Percentiles rank a stretch among this genome's conserved stretches.
Conservation (phyloP, 2,113 vertebrate genomes). For the Triplophysa tibetana region DNA sequence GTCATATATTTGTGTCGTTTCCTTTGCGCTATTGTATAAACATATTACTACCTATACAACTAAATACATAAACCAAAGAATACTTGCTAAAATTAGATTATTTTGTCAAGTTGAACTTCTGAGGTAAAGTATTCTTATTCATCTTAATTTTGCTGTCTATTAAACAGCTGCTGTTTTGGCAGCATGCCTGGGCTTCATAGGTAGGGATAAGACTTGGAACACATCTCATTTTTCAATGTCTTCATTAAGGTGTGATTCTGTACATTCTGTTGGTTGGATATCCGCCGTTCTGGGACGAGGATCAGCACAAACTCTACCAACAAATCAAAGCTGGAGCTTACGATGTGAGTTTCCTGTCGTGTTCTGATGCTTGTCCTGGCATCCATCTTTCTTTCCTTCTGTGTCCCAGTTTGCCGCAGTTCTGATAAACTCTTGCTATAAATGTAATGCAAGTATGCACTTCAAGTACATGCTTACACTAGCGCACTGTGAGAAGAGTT, state of each 20-base stretch:
- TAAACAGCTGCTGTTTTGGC: not conserved
- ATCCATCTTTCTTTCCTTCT: not conserved
- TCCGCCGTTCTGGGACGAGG: conserved; percentile 97
- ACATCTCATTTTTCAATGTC: conserved; percentile 38
- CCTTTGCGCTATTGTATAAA: no score
- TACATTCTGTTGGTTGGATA: conserved; percentile 98
- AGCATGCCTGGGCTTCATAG: no score
- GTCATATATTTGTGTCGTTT: no score
- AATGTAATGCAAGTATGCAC: not conserved
- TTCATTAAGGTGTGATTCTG: conserved; percentile 87
- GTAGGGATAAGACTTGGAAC: no score
- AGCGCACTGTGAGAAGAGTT: not conserved
- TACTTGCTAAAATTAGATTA: no score
- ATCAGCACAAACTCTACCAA: conserved; percentile 98
- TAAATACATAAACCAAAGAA: no score
- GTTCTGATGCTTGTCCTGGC: not conserved
- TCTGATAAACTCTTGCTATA: not conserved
- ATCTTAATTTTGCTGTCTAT: not conserved
- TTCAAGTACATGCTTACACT: not conserved
- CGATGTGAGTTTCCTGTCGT: conserved; percentile 80
- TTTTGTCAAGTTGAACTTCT: no score
- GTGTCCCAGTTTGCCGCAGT: not conserved
- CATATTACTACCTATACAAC: no score
- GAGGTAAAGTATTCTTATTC: no score
- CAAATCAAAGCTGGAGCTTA: conserved; percentile 98